A percentile compares a stretch with the other conserved stretches of the same genome.
phyloP scores from a whole-genome alignment of 2,888 invertebrate genomes.

The Campaea margaritaria region DNA sequence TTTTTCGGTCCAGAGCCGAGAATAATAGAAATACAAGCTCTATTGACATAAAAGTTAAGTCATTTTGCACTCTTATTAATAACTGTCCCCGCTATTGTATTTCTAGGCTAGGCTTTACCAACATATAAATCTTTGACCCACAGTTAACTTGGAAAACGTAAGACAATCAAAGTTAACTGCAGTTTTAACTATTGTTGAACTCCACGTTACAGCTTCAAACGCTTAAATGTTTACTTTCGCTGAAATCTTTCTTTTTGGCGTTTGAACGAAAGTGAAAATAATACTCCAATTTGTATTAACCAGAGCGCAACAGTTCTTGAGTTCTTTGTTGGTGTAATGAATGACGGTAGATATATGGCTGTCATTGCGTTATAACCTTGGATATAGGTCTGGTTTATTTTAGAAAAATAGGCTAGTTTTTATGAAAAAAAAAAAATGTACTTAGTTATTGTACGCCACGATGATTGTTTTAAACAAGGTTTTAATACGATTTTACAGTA shows the following conservation, averaged over 20 bases:
- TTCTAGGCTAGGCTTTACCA: background rate
- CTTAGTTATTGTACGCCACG: too few species aligned
- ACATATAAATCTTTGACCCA: too few species aligned
- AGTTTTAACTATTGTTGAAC: too few species aligned
- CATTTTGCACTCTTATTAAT: background rate
- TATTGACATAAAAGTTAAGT: slow-evolving; percentile 2
- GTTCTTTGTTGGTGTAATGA: slow-evolving; percentile 30
- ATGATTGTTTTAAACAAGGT: too few species aligned
- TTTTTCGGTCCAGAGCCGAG: too few species aligned
- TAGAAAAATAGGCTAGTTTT: background rate
- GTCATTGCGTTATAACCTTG: slow-evolving; percentile 19
- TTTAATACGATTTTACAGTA: too few species aligned
- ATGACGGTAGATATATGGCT: slow-evolving; percentile 16
- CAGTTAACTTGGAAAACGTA: too few species aligned
- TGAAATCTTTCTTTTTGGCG: slow-evolving; percentile 28
- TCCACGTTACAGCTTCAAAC: background rate
- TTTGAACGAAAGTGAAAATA: slow-evolving; percentile 45
- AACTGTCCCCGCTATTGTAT: slow-evolving; percentile 6
- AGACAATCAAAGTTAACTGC: too few species aligned
- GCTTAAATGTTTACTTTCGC: slow-evolving; percentile 39
- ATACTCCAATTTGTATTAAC: slow-evolving; percentile 37
- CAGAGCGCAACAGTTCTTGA: slow-evolving; percentile 35
- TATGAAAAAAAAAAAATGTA: too few species aligned
- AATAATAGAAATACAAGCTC: too few species aligned
- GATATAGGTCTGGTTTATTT: background rate